Evolutionary conservation across 2,797 vertebrate genomes (phyloP).

Genomic region (Poecilia gillii): DNA sequence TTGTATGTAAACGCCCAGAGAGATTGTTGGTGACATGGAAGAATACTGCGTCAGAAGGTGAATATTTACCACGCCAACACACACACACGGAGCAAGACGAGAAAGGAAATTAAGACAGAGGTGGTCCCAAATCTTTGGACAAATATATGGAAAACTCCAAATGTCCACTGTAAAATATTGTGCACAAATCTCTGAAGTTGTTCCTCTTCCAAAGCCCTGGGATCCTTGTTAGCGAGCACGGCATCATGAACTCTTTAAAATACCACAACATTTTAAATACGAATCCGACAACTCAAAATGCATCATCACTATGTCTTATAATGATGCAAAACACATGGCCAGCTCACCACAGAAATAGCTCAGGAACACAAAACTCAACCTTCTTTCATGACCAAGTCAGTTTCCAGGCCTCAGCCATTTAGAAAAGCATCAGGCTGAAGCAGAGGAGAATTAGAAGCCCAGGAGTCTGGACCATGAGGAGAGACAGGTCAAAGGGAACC

Average conservation of each 20-base stretch:
- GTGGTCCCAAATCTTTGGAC: neutral
- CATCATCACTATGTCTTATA: neutral
- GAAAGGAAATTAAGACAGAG: neutral
- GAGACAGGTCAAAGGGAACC: neutral
- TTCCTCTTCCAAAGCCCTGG: neutral
- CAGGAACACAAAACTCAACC: neutral
- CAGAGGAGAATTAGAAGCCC: neutral
- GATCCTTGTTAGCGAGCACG: neutral
- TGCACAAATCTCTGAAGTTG: neutral
- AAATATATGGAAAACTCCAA: neutral
- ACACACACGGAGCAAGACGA: neutral
- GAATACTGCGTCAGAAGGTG: neutral
- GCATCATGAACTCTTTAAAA: constrained; percentile 1
- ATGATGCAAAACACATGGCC: neutral
- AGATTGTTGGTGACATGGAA: neutral
- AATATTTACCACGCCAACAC: neutral
- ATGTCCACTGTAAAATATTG: neutral
- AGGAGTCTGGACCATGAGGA: neutral
- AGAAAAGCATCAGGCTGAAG: neutral
- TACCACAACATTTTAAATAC: neutral
- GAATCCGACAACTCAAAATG: neutral
- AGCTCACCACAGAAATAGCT: neutral
- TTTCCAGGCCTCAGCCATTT: neutral
- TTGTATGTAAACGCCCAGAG: neutral
- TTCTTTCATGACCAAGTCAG: neutral